Conservation (phyloP, 2,888 invertebrate species). For the Euproctis similis region DNA sequence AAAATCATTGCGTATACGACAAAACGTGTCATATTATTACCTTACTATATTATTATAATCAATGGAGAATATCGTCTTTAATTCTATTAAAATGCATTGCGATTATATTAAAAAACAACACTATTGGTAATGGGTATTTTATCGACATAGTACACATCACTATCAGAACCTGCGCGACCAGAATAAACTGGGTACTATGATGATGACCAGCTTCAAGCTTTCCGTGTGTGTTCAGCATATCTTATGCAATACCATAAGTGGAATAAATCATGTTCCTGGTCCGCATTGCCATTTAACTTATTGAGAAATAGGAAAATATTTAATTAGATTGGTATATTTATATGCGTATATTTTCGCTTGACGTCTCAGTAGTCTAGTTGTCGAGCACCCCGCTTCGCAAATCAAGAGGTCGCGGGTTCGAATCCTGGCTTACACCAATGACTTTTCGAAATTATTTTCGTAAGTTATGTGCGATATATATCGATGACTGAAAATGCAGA, state of each 20-base stretch:
- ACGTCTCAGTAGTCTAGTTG: too few species aligned
- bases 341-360: too few species aligned
- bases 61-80: conserved; percentile 10
- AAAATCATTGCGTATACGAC: too few species aligned
- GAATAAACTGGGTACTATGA: conserved; percentile 15
- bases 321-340: neutral
- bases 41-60: too few species aligned
- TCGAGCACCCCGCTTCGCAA: too few species aligned
- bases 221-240: conserved; percentile 33
- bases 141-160: conserved; percentile 21
- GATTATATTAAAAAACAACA: conserved; percentile 11
- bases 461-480: too few species aligned
- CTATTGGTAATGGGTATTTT: conserved; percentile 8
- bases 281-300: conserved; percentile 26
- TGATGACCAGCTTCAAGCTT: conserved; percentile 13
- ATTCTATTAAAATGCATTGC: conserved; percentile 9
- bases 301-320: conserved; percentile 7
- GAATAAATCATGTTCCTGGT: conserved; percentile 38
- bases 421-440: too few species aligned
- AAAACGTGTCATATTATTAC: too few species aligned
- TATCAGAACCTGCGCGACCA: conserved; percentile 21
- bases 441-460: too few species aligned
- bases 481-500: too few species aligned
- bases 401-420: too few species aligned
- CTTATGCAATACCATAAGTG: conserved; percentile 35